Conservation (phyloP, 2,797 vertebrate species). For the Mico argentatus region DNA sequence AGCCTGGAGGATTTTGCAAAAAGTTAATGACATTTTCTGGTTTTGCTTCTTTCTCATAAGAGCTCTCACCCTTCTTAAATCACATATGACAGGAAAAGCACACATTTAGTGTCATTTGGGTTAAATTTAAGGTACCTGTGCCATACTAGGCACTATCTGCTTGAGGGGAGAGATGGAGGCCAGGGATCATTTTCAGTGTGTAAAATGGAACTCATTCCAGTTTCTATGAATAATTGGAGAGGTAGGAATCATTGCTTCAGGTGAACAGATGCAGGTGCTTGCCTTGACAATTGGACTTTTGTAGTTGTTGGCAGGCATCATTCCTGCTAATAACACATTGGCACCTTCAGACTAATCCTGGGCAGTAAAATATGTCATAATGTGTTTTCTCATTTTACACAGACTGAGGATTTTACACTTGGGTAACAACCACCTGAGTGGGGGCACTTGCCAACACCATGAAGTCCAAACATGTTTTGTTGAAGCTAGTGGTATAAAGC, state of each 20-base stretch:
- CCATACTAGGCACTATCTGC: neutral
- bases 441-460: neutral
- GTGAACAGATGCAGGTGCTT: neutral
- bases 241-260: neutral
- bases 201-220: neutral
- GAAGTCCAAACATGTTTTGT: neutral
- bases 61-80: neutral
- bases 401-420: conserved; percentile 60
- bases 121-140: neutral
- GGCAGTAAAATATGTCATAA: conserved; percentile 1
- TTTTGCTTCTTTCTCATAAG: neutral
- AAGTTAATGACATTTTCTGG: neutral
- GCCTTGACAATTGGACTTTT: neutral
- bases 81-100: neutral
- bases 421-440: neutral
- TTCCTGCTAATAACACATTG: conserved; percentile 13
- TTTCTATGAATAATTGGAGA: neutral
- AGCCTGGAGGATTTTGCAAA: neutral
- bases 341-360: neutral
- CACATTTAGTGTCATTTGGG: neutral
- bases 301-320: neutral
- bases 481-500: neutral
- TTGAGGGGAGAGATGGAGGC: neutral
- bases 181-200: neutral
- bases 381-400: conserved; percentile 37